Percentiles rank a stretch among this genome's conserved stretches.
phyloP scores from a whole-genome alignment of 2,113 vertebrate genomes.

The Sturnira hondurensis region DNA sequence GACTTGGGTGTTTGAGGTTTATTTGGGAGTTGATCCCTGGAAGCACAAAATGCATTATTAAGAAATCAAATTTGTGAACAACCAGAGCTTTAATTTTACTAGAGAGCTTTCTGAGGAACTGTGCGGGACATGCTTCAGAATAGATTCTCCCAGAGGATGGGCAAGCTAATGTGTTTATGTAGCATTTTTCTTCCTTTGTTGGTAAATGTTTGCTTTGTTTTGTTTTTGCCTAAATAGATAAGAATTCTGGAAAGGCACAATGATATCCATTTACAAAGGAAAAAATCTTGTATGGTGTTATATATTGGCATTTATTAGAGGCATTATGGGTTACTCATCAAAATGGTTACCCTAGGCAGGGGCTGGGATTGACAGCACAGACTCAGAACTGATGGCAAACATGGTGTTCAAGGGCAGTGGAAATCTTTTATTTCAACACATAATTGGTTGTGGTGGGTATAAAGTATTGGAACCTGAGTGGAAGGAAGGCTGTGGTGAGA shows the following conservation, averaged over 20 bases:
- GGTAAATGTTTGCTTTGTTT: background rate
- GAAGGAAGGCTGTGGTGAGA: background rate
- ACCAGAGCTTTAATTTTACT: background rate
- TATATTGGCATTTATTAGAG: background rate
- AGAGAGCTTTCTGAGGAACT: background rate
- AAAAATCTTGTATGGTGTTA: background rate
- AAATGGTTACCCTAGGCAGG: background rate
- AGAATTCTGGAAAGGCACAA: background rate
- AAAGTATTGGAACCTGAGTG: background rate
- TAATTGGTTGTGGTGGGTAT: background rate
- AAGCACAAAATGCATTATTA: background rate
- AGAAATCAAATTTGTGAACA: background rate
- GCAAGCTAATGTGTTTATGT: background rate
- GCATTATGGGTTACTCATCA: background rate
- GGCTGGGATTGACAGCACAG: background rate
- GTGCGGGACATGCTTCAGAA: background rate
- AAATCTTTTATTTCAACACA: background rate
- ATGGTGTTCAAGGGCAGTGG: background rate
- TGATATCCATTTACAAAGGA: background rate
- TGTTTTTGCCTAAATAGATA: background rate
- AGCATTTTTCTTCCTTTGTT: background rate
- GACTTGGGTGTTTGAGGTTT: background rate
- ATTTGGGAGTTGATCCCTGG: background rate
- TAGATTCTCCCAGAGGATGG: background rate
- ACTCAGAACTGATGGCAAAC: background rate